Conservation (phyloP, 2,888 invertebrate species). For the Eupithecia vulgata region DNA sequence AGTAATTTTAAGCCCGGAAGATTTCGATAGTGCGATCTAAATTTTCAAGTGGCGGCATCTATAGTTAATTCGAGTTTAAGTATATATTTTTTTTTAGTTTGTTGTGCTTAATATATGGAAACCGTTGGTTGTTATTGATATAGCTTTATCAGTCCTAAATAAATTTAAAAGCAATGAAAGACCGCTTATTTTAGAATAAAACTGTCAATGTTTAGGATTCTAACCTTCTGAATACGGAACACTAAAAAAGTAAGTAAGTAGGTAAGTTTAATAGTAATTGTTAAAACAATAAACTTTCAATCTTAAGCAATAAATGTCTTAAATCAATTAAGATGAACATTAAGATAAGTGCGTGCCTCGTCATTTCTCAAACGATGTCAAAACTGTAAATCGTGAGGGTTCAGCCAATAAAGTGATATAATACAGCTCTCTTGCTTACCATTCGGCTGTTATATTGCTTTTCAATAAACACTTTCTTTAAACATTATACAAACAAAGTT, state of each 20-base stretch:
- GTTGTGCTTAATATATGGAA: too few relatives aligned
- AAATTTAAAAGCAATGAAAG: background rate
- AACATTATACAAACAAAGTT: background rate
- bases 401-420: conserved; percentile 27
- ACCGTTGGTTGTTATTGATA: background rate
- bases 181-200: background rate
- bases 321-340: conserved; percentile 66
- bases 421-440: conserved; percentile 11
- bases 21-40: too few relatives aligned
- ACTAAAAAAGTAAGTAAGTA: conserved; percentile 10
- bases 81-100: too few relatives aligned
- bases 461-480: conserved; percentile 5
- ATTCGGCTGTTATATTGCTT: conserved; percentile 16
- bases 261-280: conserved; percentile 35
- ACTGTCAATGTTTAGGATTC: background rate
- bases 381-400: conserved; percentile 36
- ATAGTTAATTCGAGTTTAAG: too few relatives aligned
- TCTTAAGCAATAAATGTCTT: conserved; percentile 46
- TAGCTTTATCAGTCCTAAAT: background rate
- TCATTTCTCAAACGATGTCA: conserved; percentile 47
- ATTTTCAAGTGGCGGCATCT: too few relatives aligned
- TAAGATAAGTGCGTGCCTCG: conserved; percentile 51
- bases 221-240: background rate
- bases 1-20: too few relatives aligned
- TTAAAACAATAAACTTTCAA: conserved; percentile 51